Conservation (phyloP, 2,888 invertebrate species). For the Eumacrocentrus americanus region DNA sequence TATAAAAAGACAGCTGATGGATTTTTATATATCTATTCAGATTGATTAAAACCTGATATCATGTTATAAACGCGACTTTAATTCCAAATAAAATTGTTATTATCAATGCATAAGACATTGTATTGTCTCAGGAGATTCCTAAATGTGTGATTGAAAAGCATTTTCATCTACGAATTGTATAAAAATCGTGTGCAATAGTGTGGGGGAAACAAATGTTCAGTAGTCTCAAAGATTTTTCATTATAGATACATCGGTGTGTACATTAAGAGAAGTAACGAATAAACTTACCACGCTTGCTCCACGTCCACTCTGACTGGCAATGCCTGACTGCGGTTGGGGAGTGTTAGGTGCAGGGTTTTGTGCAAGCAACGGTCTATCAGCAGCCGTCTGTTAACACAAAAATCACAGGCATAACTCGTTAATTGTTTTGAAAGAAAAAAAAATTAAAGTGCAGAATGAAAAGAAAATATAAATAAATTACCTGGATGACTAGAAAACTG, state of each 20-base stretch:
- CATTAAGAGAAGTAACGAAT: conserved; percentile 12
- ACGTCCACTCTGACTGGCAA: conserved; percentile 82
- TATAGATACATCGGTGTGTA: background rate
- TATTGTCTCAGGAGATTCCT: too few relatives aligned
- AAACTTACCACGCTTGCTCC: conserved; percentile 85
- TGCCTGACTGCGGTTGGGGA: conserved; percentile 72
- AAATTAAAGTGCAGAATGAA: background rate
- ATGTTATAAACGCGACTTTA: too few relatives aligned
- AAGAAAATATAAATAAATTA: conserved; percentile 42
- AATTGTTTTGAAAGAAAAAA: conserved; percentile 2
- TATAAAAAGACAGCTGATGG: too few relatives aligned
- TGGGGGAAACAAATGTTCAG: too few relatives aligned
- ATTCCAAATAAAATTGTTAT: too few relatives aligned
- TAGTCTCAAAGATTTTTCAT: too few relatives aligned
- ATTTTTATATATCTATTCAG: too few relatives aligned
- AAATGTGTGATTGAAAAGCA: too few relatives aligned
- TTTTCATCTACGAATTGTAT: too few relatives aligned
- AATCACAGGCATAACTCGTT: conserved; percentile 2
- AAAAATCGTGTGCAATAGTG: too few relatives aligned
- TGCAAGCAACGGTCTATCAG: conserved; percentile 64
- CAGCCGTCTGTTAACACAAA: conserved; percentile 60
- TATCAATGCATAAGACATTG: too few relatives aligned
- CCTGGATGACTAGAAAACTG: conserved; percentile 91
- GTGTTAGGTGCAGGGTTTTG: conserved; percentile 69
- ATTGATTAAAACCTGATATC: too few relatives aligned